Evolutionary conservation across 2,797 vertebrate species (phyloP).

Genomic region (Ciconia nigra): DNA sequence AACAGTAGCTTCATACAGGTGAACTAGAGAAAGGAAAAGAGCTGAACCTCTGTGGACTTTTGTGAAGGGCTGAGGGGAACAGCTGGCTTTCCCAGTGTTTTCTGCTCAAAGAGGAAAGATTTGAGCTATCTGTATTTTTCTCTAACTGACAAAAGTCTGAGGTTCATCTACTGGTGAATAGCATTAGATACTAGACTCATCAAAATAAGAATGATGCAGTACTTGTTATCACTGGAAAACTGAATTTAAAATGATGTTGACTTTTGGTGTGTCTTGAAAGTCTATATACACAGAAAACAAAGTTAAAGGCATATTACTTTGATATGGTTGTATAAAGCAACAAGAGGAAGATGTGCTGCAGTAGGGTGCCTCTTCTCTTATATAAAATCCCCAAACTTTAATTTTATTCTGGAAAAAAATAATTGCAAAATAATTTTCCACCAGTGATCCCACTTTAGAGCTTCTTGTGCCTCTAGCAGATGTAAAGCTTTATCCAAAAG

Average conservation of each 20-base stretch:
- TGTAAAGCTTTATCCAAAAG: conserved; percentile 8
- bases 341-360: neutral
- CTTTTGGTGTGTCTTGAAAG: neutral
- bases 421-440: neutral
- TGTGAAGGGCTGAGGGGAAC: neutral
- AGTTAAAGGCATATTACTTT: neutral
- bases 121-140: neutral
- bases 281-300: neutral
- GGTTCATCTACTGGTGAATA: neutral
- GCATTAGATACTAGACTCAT: neutral
- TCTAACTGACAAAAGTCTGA: neutral
- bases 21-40: neutral
- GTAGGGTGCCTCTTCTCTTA: neutral
- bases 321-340: neutral
- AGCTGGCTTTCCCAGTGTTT: neutral
- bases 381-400: neutral
- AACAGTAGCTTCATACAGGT: neutral
- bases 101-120: neutral
- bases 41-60: neutral
- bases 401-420: neutral
- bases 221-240: neutral
- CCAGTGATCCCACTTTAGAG: neutral
- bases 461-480: neutral
- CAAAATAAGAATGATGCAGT: neutral
- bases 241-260: neutral